Evolutionary conservation across 2,797 vertebrate species (phyloP).

Genomic region (Fratercula arctica): DNA sequence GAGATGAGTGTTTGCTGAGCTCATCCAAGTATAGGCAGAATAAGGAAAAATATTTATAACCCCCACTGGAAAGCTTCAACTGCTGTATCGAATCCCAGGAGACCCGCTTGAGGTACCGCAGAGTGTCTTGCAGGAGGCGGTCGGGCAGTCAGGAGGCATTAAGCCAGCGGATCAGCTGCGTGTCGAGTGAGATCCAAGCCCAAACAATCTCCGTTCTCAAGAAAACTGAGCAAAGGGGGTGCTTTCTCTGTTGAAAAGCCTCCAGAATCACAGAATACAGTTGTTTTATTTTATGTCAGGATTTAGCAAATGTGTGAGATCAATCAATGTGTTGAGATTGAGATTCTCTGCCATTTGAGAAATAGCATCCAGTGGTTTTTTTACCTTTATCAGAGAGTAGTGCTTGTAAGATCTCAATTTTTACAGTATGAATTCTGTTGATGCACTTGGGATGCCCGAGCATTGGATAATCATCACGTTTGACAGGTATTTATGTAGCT

Average conservation of each 20-base stretch:
- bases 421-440: not conserved
- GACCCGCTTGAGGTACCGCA: not conserved
- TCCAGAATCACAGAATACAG: not conserved
- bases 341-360: not conserved
- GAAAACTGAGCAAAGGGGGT: not conserved
- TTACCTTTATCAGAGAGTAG: not conserved
- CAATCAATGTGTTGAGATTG: not conserved
- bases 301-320: not conserved
- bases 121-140: not conserved
- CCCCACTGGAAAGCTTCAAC: not conserved
- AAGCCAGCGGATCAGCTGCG: not conserved
- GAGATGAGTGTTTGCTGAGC: not conserved
- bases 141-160: not conserved
- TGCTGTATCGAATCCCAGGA: not conserved
- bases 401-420: not conserved
- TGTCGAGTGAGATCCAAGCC: not conserved
- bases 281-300: not conserved
- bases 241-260: not conserved
- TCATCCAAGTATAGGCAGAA: not conserved
- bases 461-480: not conserved
- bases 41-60: constrained; percentile 9
- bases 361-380: not conserved
- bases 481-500: not conserved
- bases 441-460: not conserved
- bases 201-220: not conserved